These are phyloP conservation scores for Drosophila punjabiensis DNA, from an alignment of 1,140 invertebrate species.

Conservation along the genomic window DNA sequence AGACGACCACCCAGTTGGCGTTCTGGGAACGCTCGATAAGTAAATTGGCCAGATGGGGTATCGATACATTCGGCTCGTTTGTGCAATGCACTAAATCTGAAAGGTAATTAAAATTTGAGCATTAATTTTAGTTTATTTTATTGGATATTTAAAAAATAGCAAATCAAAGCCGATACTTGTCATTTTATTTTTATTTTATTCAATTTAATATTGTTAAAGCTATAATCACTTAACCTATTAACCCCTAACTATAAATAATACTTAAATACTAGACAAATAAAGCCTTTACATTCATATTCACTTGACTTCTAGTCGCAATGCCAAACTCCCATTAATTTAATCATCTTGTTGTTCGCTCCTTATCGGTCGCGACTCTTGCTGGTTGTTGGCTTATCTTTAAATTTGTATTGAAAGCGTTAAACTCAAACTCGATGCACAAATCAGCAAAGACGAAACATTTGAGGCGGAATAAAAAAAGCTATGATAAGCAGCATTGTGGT, in stretches of 20 bases:
- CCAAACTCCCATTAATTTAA: slow-evolving; percentile 20
- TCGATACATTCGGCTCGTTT: slow-evolving; percentile 99
- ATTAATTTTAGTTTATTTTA: background rate
- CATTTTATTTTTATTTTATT: background rate
- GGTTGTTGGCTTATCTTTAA: slow-evolving; percentile 27
- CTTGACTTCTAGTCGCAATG: background rate
- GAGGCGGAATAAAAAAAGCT: slow-evolving; percentile 8
- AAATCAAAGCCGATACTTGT: background rate
- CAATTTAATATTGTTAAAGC: background rate
- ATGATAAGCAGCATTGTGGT: slow-evolving; percentile 29
- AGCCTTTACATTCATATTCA: background rate
- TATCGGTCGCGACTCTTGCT: slow-evolving; percentile 25
- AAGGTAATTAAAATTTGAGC: slow-evolving; percentile 11
- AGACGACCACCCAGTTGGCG: slow-evolving; percentile 99
- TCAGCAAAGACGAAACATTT: slow-evolving; percentile 18
- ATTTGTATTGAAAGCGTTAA: slow-evolving; percentile 4
- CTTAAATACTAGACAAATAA: background rate
- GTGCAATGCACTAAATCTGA: slow-evolving; percentile 99
- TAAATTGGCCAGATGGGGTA: slow-evolving; percentile 99
- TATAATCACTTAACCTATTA: background rate
- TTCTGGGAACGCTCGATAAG: slow-evolving; percentile 99
- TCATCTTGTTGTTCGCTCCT: slow-evolving; percentile 17
- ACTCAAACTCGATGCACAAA: slow-evolving; percentile 8
- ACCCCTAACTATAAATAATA: background rate
- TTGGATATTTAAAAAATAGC: background rate